Evolutionary conservation across 2,797 vertebrate genomes (phyloP), one percentile per base, ranked within the genome.

Genomic region (Sebastes diaconus): DNA sequence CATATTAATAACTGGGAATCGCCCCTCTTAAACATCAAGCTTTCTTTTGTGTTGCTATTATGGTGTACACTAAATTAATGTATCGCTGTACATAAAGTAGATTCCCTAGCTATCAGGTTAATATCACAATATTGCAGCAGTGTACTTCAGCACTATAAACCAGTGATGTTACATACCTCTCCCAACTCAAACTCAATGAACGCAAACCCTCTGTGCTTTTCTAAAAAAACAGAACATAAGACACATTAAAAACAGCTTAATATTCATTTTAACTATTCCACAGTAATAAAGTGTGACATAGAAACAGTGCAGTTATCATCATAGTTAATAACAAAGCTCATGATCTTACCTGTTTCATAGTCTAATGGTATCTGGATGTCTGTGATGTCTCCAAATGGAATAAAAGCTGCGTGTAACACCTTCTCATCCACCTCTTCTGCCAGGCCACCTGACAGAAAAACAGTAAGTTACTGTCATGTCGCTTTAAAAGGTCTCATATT

Each of bases 331-430:
- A 10, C 10, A 34, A 11, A 29, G 6, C 7, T 3, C 8, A 2
- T 3, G 11, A 4, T 61, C 90, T 80, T 78, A 98, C 98, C 98
- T 0, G 98, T 99, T 93, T 99, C 98, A 96, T 99, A 99, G 92
- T 99, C 98, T 80, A 99, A 93, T 0, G 98, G 98, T 81, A 99
- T 99, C 95, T 99, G 98, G 94, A 99, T 99, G 93, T 99, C 98
- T 39, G 96, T 97, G 81, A 99, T 94, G 90, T 99, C 98, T 20
- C 98, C 98, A 82, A 99, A 99, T 2, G 98, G 98, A 85, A 99
- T 99, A 75, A 99, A 99, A 1, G 98, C 98, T 1, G 98, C 98
- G 75, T 99, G 98, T 29, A 99, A 90, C 1, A 99, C 98, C 80
- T 98, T 98, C 94, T 99, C 98, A 13, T 99, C 98, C 89, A 99